A percentile compares a stretch with the other conserved stretches of the same genome.
phyloP scores from a whole-genome alignment of 2,888 invertebrate species.

The Mythimna loreyi region DNA sequence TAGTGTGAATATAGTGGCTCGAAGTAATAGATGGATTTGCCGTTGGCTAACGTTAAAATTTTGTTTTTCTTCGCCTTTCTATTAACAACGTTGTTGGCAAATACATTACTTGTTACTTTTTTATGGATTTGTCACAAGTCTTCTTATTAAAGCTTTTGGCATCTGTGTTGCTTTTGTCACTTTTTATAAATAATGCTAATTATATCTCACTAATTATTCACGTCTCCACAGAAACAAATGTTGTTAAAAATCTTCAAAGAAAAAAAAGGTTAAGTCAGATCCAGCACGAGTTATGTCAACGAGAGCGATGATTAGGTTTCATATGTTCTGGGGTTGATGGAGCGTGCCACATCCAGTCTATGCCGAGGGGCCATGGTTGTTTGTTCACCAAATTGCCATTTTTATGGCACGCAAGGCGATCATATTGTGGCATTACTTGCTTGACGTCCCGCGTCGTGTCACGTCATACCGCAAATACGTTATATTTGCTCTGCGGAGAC shows the following conservation, averaged over 20 bases:
- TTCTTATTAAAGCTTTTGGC: not conserved
- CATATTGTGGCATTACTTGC: conserved; percentile 73
- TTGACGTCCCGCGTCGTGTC: conserved; percentile 61
- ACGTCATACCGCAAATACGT: conserved; percentile 63
- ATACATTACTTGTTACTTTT: no score
- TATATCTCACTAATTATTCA: not conserved
- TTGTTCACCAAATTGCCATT: conserved; percentile 81
- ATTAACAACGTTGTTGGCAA: no score
- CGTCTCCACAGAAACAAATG: no score
- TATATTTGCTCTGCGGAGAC: conserved; percentile 45
- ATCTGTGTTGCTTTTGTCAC: not conserved
- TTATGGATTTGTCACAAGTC: not conserved
- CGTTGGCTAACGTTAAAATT: not conserved
- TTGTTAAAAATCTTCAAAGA: not conserved
- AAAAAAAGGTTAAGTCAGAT: conserved; percentile 30
- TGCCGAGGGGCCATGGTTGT: conserved; percentile 73
- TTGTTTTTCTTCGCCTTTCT: no score
- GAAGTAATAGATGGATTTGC: conserved; percentile 32
- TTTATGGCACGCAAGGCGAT: conserved; percentile 76
- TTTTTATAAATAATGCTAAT: not conserved
- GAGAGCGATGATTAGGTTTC: conserved; percentile 72
- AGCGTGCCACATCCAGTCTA: conserved; percentile 70
- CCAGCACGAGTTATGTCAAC: conserved; percentile 58
- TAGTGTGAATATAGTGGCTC: conserved; percentile 11
- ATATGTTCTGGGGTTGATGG: conserved; percentile 75